Conservation (phyloP, 1,140 invertebrate species). For the Hylaeus anthracinus region DNA sequence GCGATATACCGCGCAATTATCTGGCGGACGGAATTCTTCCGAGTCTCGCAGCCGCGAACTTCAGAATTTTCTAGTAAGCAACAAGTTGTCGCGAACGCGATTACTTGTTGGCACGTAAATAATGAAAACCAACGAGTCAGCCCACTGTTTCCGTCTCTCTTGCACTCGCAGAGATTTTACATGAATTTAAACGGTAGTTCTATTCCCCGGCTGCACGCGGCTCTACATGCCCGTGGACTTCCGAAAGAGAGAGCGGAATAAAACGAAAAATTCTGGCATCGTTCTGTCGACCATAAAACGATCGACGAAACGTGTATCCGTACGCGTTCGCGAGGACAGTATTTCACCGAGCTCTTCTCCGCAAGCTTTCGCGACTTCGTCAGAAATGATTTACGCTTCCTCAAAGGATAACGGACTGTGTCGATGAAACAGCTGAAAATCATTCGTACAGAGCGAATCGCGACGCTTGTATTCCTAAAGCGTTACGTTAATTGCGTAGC, state of each 20-base stretch:
- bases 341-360: neutral
- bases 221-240: conserved; percentile 1
- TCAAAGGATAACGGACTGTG: neutral
- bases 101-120: conserved; percentile 61
- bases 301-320: neutral
- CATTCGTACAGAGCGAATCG: too few relatives aligned
- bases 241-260: conserved; percentile 15
- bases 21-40: conserved; percentile 34
- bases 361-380: neutral
- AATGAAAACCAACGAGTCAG: conserved; percentile 50
- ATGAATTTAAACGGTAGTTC: conserved; percentile 42
- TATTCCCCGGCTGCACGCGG: neutral
- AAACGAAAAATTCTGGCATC: conserved; percentile 31
- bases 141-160: neutral
- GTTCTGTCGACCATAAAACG: conserved; percentile 19
- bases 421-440: too few relatives aligned
- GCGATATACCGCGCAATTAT: conserved; percentile 32
- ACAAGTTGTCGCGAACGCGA: conserved; percentile 62
- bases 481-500: too few relatives aligned
- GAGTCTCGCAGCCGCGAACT: conserved; percentile 26
- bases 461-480: too few relatives aligned
- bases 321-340: neutral
- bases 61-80: conserved; percentile 58
- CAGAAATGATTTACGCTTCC: neutral
- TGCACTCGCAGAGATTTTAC: conserved; percentile 23